These are phyloP conservation scores for Tipula helvola DNA, from an alignment of 2,888 invertebrate genomes.

Conservation along the genomic window DNA sequence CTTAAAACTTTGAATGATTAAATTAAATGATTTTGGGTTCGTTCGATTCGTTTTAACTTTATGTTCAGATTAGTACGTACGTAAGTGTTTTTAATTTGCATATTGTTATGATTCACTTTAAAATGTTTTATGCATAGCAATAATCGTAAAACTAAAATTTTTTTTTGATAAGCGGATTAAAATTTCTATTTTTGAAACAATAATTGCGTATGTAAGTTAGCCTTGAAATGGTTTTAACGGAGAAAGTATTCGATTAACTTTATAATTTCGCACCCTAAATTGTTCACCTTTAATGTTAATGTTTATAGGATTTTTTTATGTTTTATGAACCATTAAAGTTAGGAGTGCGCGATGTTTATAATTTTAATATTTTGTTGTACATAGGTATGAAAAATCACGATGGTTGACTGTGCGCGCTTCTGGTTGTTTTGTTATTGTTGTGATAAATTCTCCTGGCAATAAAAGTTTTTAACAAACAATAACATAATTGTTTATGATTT, in stretches of 20 bases:
- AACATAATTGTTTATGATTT: conserved; percentile 4
- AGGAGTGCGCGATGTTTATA: neutral
- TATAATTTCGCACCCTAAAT: neutral
- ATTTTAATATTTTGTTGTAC: neutral
- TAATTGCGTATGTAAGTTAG: neutral
- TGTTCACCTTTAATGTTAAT: neutral
- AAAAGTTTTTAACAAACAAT: conserved; percentile 4
- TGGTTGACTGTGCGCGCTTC: neutral
- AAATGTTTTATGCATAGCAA: neutral
- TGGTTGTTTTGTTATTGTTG: neutral
- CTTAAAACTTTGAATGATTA: neutral
- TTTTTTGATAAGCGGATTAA: neutral
- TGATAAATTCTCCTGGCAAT: neutral
- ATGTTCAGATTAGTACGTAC: neutral
- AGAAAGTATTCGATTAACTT: neutral
- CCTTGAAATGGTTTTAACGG: neutral
- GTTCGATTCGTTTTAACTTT: neutral
- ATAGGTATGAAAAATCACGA: neutral
- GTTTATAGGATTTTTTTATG: neutral
- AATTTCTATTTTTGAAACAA: neutral
- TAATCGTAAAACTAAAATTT: neutral
- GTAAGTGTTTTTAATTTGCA: neutral
- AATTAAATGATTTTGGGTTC: too few relatives aligned
- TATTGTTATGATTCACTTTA: neutral
- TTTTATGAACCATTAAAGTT: neutral